These are phyloP conservation scores for Prosopocoilus inquinatus DNA, from an alignment of 2,888 invertebrate genomes.

Conservation along the genomic window DNA sequence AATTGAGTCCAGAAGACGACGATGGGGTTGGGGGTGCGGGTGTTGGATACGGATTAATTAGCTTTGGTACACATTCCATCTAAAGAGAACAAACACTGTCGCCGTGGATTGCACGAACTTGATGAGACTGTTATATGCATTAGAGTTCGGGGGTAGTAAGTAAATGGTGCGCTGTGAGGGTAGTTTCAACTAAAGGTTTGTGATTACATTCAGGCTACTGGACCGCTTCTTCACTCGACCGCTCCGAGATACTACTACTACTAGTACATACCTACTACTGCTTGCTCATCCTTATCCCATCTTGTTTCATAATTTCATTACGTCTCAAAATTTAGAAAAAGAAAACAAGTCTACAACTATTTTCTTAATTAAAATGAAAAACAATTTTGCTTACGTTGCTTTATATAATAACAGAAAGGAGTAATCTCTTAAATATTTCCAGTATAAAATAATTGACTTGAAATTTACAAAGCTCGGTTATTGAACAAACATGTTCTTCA, in stretches of 20 bases:
- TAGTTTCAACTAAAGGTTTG: slow-evolving; percentile 6
- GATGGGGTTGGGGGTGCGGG: slow-evolving; percentile 22
- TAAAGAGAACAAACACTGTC: slow-evolving; percentile 29
- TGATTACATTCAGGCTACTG: slow-evolving; percentile 4
- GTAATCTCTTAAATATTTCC: too few species aligned
- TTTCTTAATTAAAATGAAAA: too few species aligned
- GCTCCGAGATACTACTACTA: not conserved
- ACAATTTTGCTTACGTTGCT: too few species aligned
- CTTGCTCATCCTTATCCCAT: too few species aligned
- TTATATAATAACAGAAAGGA: too few species aligned
- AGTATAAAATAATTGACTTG: too few species aligned
- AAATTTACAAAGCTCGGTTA: too few species aligned
- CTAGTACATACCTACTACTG: not conserved
- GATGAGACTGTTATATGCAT: slow-evolving; percentile 31
- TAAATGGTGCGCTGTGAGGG: slow-evolving; percentile 14
- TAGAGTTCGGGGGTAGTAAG: slow-evolving; percentile 12
- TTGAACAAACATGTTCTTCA: too few species aligned
- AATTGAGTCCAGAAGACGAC: slow-evolving; percentile 31
- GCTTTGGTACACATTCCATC: slow-evolving; percentile 31
- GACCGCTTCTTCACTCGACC: too few species aligned
- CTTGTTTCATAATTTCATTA: too few species aligned
- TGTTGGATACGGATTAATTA: slow-evolving; percentile 36
- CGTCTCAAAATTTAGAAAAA: too few species aligned
- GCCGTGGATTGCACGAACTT: slow-evolving; percentile 26
- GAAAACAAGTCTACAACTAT: too few species aligned